Base-by-base conservation (phyloP, 1,140 invertebrate genomes). In the Trissolcus basalis region DNA sequence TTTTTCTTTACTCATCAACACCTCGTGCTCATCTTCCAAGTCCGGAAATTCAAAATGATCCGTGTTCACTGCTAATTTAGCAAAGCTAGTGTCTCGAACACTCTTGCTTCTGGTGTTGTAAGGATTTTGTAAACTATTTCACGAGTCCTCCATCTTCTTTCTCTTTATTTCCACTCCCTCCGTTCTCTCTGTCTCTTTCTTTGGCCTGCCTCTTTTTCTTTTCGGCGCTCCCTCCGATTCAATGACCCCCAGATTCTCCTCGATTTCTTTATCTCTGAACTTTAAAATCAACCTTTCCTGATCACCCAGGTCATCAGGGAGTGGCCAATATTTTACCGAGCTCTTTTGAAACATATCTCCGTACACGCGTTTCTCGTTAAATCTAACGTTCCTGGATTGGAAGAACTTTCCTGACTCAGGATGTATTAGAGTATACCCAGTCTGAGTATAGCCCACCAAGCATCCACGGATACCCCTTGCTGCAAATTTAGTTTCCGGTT, bases 391-490 rank as follows among this genome's bases (percentile, higher is more conserved):
- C 35, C 44, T 15, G 0, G 32, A 36, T 16, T 59, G 43, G 15
- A 49, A 50, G n/a, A 48, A 59, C 12, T 59, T 49, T 3, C 58
- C 58, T 0, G 45, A 13, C 14, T 55, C 53, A 12, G 53, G 53
- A 44, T 55, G 43, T 14, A 55, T 43, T 19, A 55, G 43, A 0
- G 43, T 8, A 33, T 27, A 55, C 2, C 53, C 36, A 16, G 53
- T 5, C 8, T 36, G 8, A 44, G 14, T 12, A 44, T 77, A 79
- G 32, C 68, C 77, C 13, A 74, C 55, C 0, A 74, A 45, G 14
- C 60, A 13, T 4, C 11, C 49, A 35, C 51, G n/a, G 12, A 44
- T 36, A 0, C 41, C 59, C 19, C 44, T 1, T 12, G 33, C 44
- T 1, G 49, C 16, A 44, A 64, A 72, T 44, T 72, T 64, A 35